Conservation (phyloP, 2,888 invertebrate species). For the Noctua janthe region DNA sequence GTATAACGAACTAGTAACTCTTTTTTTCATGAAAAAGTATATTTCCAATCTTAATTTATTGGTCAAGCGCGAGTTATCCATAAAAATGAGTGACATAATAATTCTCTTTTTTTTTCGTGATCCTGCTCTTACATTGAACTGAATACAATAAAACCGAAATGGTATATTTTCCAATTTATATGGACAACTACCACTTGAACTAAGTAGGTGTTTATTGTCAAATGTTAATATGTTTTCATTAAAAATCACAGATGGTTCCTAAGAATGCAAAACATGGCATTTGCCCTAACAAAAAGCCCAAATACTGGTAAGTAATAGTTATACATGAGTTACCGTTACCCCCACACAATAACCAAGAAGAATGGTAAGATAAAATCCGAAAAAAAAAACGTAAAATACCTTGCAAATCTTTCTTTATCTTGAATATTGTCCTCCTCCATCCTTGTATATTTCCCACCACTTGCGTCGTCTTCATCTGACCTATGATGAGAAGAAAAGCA, state of each 20-base stretch:
- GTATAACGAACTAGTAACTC: background rate
- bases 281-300: background rate
- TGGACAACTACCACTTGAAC: background rate
- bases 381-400: conserved; percentile 83
- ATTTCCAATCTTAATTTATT: background rate
- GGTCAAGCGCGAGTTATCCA: background rate
- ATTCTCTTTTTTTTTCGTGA: background rate
- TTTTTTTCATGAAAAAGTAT: background rate
- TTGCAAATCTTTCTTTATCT: conserved; percentile 99
- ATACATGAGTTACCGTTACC: background rate
- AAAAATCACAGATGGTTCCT: background rate
- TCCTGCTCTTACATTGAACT: background rate
- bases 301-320: background rate
- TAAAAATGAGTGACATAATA: background rate
- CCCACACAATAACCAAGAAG: background rate
- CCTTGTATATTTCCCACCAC: conserved; percentile 95
- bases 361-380: background rate
- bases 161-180: background rate
- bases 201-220: background rate
- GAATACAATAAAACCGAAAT: background rate
- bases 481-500: conserved; percentile 81
- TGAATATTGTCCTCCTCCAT: conserved; percentile 98
- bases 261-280: background rate
- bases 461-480: conserved; percentile 97
- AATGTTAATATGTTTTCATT: background rate